Evolutionary conservation across 2,888 invertebrate species (phyloP).

Genomic region (Eupsilia transversa): DNA sequence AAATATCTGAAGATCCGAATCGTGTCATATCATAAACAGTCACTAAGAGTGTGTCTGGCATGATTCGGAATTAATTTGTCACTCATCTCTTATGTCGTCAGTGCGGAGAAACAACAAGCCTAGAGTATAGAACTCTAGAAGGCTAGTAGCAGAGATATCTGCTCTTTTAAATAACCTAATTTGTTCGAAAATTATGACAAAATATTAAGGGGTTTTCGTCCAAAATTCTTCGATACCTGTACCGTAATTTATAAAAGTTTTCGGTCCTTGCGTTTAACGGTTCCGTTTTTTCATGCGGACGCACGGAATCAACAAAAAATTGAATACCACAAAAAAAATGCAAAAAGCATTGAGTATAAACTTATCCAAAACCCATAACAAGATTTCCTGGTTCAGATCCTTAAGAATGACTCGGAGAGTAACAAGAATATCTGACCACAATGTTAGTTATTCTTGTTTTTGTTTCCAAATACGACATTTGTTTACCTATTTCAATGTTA

Average conservation of each 20-base stretch:
- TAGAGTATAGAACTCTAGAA: neutral
- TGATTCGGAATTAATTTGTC: neutral
- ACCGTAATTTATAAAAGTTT: no score
- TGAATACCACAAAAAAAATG: no score
- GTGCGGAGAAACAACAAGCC: neutral
- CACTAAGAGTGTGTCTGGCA: neutral
- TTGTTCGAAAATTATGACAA: neutral
- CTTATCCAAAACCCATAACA: no score
- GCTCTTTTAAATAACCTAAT: neutral
- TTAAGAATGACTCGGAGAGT: neutral
- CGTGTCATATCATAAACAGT: no score
- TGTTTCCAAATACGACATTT: slow-evolving; percentile 24
- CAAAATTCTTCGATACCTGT: no score
- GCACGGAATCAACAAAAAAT: no score
- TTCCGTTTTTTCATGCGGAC: no score
- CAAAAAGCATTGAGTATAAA: no score
- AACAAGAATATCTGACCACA: slow-evolving; percentile 1
- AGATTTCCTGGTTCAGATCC: no score
- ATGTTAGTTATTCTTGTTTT: slow-evolving; percentile 7
- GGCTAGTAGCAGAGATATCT: neutral
- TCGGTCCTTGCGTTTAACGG: no score
- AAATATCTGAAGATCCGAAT: neutral
- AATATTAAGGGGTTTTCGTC: no score
- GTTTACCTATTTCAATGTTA: slow-evolving; percentile 40
- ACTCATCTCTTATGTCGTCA: neutral